phyloP scores from a whole-genome alignment of 2,797 vertebrate genomes.

The Neomorphus geoffroyi region DNA sequence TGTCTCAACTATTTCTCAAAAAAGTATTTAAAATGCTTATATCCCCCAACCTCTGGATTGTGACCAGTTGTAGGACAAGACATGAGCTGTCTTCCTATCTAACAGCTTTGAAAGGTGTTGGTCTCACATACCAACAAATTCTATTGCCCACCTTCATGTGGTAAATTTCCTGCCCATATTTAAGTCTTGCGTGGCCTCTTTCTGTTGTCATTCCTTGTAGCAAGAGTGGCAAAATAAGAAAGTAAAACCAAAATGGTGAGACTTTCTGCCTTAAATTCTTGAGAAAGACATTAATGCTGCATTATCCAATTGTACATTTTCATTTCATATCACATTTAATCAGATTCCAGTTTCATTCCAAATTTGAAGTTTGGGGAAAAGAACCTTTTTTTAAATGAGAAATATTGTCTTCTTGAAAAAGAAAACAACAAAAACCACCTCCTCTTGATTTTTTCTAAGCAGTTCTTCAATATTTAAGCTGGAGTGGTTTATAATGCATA shows the following conservation, averaged over 20 bases:
- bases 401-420: background rate
- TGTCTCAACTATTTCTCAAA: background rate
- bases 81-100: background rate
- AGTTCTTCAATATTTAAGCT: background rate
- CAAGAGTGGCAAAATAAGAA: background rate
- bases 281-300: constrained; percentile 15
- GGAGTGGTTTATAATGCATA: background rate
- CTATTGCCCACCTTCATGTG: background rate
- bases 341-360: constrained; percentile 26
- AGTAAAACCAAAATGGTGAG: background rate
- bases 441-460: background rate
- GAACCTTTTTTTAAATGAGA: constrained; percentile 1
- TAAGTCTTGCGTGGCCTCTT: background rate
- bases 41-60: background rate
- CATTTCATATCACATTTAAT: constrained; percentile 64
- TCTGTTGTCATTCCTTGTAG: background rate
- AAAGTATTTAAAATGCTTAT: background rate
- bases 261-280: background rate
- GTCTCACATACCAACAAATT: constrained; percentile 27
- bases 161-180: constrained; percentile 43
- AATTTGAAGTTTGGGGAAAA: constrained; percentile 64
- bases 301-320: constrained; percentile 52
- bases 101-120: constrained; percentile 31
- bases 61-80: background rate
- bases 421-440: background rate